A percentile compares a stretch with the other conserved stretches of the same genome.
These are phyloP conservation scores for Fragariocoptes setiger DNA, from an alignment of 1,140 invertebrate species.

Conservation along the genomic window DNA sequence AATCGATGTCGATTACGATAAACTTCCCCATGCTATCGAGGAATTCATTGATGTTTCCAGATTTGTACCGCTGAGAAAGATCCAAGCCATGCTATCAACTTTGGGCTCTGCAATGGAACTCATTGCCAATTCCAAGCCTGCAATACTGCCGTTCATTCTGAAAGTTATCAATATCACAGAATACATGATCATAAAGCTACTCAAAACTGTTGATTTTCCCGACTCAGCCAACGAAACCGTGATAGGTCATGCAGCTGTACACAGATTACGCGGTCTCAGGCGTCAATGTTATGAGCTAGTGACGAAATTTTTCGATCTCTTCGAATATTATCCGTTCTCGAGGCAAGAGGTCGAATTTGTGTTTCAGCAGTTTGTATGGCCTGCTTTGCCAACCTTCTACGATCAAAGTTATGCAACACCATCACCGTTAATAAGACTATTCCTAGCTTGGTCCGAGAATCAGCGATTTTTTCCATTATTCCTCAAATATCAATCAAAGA, in stretches of 20 bases:
- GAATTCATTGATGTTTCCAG: not conserved
- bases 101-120: constrained; percentile 47
- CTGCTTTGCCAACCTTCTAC: constrained; percentile 26
- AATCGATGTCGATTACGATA: constrained; percentile 17
- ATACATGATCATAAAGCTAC: too few relatives aligned
- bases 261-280: constrained; percentile 29
- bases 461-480: constrained; percentile 36
- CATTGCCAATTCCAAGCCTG: constrained; percentile 37
- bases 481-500: too few relatives aligned
- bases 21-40: not conserved
- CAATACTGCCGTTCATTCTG: constrained; percentile 32
- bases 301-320: constrained; percentile 36
- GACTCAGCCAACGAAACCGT: too few relatives aligned
- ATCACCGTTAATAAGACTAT: constrained; percentile 41
- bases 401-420: constrained; percentile 48
- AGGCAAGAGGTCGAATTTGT: constrained; percentile 34
- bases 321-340: constrained; percentile 38
- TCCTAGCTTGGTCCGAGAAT: constrained; percentile 38
- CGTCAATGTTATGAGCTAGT: constrained; percentile 9
- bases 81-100: constrained; percentile 4
- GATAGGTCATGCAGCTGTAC: too few relatives aligned
- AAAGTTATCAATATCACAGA: constrained; percentile 35
- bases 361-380: constrained; percentile 45
- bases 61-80: constrained; percentile 1
- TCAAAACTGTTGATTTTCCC: too few relatives aligned